Evolutionary conservation across 2,888 invertebrate genomes (phyloP).

Genomic region (Thelaira solivaga): DNA sequence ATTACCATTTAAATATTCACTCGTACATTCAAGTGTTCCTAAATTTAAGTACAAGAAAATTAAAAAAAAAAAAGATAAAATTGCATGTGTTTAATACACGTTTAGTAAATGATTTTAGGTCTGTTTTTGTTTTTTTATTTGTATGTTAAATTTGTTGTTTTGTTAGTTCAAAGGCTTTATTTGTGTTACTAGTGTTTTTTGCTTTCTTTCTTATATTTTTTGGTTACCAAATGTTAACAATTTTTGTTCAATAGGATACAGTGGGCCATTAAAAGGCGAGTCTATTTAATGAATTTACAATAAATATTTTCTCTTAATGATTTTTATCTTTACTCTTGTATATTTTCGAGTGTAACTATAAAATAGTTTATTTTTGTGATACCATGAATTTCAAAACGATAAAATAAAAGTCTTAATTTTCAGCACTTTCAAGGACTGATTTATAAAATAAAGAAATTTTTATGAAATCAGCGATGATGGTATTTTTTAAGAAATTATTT

Average conservation of each 20-base stretch:
- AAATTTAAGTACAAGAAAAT: neutral
- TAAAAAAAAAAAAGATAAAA: no score
- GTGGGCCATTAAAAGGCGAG: neutral
- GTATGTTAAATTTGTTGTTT: slow-evolving; percentile 4
- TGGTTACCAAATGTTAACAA: slow-evolving; percentile 13
- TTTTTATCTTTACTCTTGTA: neutral
- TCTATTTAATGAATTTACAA: no score
- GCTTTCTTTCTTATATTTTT: no score
- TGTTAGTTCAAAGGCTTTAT: neutral
- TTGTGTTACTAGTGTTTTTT: no score
- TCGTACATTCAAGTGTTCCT: neutral
- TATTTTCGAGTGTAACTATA: neutral
- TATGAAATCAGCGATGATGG: no score
- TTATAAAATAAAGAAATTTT: no score
- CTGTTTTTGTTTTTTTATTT: neutral
- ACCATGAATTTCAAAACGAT: no score
- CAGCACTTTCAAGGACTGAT: no score
- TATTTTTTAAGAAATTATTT: no score
- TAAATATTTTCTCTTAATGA: no score
- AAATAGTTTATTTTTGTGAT: no score
- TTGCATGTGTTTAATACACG: slow-evolving; percentile 38
- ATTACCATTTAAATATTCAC: neutral
- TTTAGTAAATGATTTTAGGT: neutral
- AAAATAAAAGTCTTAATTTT: no score
- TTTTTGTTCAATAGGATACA: slow-evolving; percentile 20